phyloP scores from a whole-genome alignment of 2,113 vertebrate genomes.

The Heterotis niloticus region DNA sequence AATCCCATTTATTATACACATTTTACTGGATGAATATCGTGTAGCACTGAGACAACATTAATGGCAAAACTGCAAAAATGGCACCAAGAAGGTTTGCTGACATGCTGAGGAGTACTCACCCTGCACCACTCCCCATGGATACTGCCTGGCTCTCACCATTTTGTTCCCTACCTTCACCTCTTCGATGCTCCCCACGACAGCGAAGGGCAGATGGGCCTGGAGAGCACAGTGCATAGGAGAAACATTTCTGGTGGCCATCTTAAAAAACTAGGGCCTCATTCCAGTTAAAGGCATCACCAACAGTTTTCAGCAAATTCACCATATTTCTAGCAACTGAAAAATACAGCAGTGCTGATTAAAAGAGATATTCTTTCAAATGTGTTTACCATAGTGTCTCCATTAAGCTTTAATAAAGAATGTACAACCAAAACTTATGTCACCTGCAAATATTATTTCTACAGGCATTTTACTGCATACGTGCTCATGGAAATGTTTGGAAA shows the following conservation, averaged over 20 bases:
- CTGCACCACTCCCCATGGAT: slow-evolving; percentile 20
- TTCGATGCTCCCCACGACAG: slow-evolving; percentile 25
- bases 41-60: background rate
- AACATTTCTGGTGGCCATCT: background rate
- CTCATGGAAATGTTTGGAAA: background rate
- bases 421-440: no score
- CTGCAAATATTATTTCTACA: no score
- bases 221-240: background rate
- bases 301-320: background rate
- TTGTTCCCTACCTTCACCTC: slow-evolving; percentile 28
- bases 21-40: background rate
- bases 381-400: no score
- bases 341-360: background rate
- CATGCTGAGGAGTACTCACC: background rate
- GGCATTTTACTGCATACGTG: background rate
- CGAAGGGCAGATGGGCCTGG: slow-evolving; percentile 24
- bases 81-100: background rate
- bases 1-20: no score
- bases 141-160: slow-evolving; percentile 27
- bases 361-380: no score
- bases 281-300: background rate
- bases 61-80: background rate
- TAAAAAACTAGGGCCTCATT: no score
- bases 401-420: no score
- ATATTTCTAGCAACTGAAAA: background rate